Evolutionary conservation across 2,797 vertebrate species (phyloP).

Genomic region (Poecilia wingei): DNA sequence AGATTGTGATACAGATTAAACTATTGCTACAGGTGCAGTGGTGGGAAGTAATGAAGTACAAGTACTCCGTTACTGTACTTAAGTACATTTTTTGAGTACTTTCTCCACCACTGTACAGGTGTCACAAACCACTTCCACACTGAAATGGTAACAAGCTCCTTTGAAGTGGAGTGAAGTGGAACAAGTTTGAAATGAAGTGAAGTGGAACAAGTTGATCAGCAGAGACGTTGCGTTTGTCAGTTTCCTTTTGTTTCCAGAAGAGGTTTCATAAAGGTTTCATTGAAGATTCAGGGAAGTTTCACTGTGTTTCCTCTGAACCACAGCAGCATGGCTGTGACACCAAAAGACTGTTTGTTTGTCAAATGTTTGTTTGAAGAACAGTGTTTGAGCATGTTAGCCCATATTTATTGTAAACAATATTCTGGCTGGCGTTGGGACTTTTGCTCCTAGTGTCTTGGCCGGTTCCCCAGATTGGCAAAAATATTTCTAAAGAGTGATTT

Average conservation of each 20-base stretch:
- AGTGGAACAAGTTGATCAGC: slow-evolving; percentile 11
- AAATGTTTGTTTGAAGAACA: background rate
- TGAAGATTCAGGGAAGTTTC: slow-evolving; percentile 20
- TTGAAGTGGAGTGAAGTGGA: background rate
- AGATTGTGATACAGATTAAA: background rate
- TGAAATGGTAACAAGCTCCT: slow-evolving; percentile 20
- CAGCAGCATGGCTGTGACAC: background rate
- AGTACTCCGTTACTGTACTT: no score
- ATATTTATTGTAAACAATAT: background rate
- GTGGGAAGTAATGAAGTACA: no score
- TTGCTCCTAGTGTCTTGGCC: no score
- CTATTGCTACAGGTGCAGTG: background rate
- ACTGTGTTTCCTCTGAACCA: slow-evolving; percentile 11
- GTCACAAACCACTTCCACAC: slow-evolving; percentile 25
- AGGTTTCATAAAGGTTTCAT: slow-evolving; percentile 24
- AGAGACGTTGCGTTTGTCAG: slow-evolving; percentile 22
- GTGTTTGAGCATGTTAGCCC: no score
- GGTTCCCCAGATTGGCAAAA: background rate
- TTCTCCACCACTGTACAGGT: no score
- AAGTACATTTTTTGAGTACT: no score
- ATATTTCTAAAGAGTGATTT: background rate
- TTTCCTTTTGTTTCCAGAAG: slow-evolving; percentile 40
- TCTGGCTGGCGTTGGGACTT: background rate
- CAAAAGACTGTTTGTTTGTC: no score
- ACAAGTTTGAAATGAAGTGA: background rate